These are phyloP conservation scores for Toxotes jaculatrix DNA, from an alignment of 2,113 vertebrate species.

Conservation along the genomic window DNA sequence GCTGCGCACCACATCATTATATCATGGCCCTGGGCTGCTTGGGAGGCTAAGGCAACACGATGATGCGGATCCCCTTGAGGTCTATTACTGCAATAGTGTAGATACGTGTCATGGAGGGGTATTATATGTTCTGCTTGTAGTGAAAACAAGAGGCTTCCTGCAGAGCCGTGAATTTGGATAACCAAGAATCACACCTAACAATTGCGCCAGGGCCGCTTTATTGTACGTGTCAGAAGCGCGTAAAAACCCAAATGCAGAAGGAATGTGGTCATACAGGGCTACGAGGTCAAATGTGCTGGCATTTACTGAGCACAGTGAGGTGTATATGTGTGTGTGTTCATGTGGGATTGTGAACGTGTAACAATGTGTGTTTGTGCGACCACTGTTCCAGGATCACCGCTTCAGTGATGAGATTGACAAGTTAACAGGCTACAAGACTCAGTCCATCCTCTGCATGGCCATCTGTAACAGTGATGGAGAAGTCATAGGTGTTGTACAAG, in stretches of 20 bases:
- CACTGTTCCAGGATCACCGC: constrained; percentile 82
- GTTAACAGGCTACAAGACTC: constrained; percentile 86
- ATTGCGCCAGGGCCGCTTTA: neutral
- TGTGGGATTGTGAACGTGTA: too few species aligned
- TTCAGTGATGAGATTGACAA: constrained; percentile 89
- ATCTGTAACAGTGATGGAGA: constrained; percentile 86
- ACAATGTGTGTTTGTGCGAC: constrained; percentile 26
- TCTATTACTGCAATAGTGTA: constrained; percentile 59
- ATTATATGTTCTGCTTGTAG: constrained; percentile 9
- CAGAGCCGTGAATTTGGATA: neutral
- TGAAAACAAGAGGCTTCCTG: constrained; percentile 11
- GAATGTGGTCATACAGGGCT: neutral
- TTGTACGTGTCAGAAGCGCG: neutral
- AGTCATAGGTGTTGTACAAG: constrained; percentile 86
- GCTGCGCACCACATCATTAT: constrained; percentile 75
- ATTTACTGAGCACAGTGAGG: neutral
- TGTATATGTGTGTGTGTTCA: neutral
- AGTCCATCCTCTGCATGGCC: constrained; percentile 86
- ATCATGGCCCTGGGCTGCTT: constrained; percentile 74
- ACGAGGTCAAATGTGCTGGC: neutral
- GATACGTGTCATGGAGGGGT: constrained; percentile 30
- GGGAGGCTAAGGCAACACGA: constrained; percentile 47
- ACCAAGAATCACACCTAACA: constrained; percentile 1
- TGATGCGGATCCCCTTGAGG: constrained; percentile 47
- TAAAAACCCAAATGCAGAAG: neutral